Evolutionary conservation across 2,113 vertebrate species (phyloP).

Genomic region (Melospiza melodia): DNA sequence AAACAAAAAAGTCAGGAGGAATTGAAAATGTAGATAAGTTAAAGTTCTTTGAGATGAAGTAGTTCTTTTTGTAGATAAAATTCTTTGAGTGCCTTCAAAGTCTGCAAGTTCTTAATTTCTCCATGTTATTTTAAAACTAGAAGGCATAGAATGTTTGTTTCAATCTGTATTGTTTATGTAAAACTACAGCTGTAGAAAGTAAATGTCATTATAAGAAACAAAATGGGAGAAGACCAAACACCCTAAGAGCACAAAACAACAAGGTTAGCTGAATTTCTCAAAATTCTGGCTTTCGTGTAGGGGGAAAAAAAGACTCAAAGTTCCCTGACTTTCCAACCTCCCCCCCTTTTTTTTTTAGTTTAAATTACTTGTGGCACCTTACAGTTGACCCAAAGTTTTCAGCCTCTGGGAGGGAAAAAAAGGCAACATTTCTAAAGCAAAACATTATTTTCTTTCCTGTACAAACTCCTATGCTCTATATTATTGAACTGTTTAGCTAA

Average conservation of each 20-base stretch:
- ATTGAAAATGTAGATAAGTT: background rate
- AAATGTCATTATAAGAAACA: background rate
- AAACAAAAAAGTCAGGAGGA: background rate
- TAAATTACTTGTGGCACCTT: background rate
- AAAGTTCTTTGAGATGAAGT: background rate
- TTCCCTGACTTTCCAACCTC: background rate
- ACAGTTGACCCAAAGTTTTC: background rate
- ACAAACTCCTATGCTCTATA: background rate
- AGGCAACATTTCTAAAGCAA: background rate
- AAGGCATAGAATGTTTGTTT: background rate
- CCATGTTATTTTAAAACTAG: background rate
- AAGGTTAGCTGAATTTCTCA: background rate
- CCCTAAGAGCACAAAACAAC: background rate
- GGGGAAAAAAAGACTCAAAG: accelerated
- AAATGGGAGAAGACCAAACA: background rate
- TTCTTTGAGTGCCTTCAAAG: background rate
- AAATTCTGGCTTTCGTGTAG: background rate
- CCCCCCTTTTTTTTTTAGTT: accelerated
- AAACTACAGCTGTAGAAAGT: background rate
- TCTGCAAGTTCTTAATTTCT: background rate
- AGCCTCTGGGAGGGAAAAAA: background rate
- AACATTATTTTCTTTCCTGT: background rate
- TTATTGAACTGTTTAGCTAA: background rate
- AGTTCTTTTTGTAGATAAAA: background rate
- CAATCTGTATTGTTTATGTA: background rate